Conservation (phyloP, 2,888 invertebrate species). For the Euzophera pinguis region DNA sequence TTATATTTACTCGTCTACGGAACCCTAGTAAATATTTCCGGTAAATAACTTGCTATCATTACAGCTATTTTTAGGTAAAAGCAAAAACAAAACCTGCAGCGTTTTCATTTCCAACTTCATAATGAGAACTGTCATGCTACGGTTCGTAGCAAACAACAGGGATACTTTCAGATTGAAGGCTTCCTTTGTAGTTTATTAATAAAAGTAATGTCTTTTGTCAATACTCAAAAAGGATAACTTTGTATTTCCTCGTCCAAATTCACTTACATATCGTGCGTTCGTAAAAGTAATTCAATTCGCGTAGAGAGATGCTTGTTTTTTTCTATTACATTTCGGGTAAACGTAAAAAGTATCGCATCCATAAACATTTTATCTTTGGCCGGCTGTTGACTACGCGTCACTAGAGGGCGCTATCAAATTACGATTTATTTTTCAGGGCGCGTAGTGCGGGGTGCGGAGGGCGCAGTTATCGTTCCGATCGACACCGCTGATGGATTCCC, state of each 20-base stretch:
- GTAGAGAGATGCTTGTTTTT: background rate
- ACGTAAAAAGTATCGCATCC: slow-evolving; percentile 17
- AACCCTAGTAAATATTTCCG: too few species aligned
- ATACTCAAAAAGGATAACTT: slow-evolving; percentile 4
- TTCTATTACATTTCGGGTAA: background rate
- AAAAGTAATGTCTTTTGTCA: slow-evolving; percentile 3
- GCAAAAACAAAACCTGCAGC: slow-evolving; percentile 16
- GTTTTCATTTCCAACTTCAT: slow-evolving; percentile 22
- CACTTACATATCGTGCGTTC: slow-evolving; percentile 4
- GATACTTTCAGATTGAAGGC: slow-evolving; percentile 14
- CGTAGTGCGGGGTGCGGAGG: slow-evolving; percentile 25
- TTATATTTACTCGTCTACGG: too few species aligned
- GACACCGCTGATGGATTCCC: slow-evolving; percentile 64
- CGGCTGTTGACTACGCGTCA: slow-evolving; percentile 20
- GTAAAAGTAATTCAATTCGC: slow-evolving; percentile 6
- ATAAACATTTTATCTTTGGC: slow-evolving; percentile 23
- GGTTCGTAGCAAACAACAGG: slow-evolving; percentile 7
- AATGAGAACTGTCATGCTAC: slow-evolving; percentile 24
- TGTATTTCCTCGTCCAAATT: background rate
- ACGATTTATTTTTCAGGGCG: slow-evolving; percentile 51
- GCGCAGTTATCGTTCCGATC: slow-evolving; percentile 51
- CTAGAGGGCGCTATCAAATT: slow-evolving; percentile 52
- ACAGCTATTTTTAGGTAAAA: slow-evolving; percentile 17
- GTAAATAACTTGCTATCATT: background rate
- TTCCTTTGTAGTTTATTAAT: slow-evolving; percentile 14